Conservation (phyloP, 2,113 vertebrate genomes). For the Shinisaurus crocodilurus region DNA sequence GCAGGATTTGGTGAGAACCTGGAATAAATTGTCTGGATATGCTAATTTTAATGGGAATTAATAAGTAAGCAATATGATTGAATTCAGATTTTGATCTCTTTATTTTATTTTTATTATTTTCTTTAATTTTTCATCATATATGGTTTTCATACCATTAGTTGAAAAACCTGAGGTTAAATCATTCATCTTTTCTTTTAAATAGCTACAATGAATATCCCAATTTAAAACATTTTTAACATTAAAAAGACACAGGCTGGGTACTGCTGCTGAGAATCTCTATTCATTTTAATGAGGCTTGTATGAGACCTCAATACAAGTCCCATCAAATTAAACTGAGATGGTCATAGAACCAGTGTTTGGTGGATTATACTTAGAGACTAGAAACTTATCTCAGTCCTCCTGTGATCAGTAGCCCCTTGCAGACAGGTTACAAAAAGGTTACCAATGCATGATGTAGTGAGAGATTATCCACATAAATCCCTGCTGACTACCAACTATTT, state of each 20-base stretch:
- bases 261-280: not conserved
- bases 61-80: not conserved
- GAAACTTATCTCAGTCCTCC: not conserved
- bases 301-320: not conserved
- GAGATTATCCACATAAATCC: not conserved
- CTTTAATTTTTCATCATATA: not conserved
- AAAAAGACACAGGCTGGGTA: not conserved
- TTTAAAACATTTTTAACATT: not conserved
- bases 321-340: not conserved
- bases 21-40: not conserved
- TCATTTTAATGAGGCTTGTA: not conserved
- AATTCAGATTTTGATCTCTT: not conserved
- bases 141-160: not conserved
- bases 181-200: slow-evolving; percentile 7
- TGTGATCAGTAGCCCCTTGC: not conserved
- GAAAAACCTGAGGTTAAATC: not conserved
- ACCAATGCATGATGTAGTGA: not conserved
- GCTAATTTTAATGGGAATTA: not conserved
- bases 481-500: not conserved
- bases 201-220: not conserved
- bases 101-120: not conserved
- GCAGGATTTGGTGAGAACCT: not conserved
- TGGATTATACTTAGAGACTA: not conserved
- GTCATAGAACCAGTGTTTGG: not conserved
- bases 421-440: accelerated